phyloP scores from a whole-genome alignment of 2,113 vertebrate genomes.

The Bungarus multicinctus region DNA sequence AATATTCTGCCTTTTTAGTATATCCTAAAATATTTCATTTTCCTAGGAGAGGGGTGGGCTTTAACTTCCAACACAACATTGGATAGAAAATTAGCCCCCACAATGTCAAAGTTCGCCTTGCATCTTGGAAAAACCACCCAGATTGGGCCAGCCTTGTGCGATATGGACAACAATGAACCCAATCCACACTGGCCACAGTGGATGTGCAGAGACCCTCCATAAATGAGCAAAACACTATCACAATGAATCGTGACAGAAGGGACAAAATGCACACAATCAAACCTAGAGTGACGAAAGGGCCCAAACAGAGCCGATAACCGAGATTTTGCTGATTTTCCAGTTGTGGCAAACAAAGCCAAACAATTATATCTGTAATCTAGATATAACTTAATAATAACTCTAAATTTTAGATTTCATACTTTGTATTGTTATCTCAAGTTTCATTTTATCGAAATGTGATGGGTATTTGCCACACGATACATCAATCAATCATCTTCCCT shows the following conservation, averaged over 20 bases:
- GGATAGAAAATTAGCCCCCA: no score
- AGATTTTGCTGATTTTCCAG: neutral
- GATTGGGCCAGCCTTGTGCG: no score
- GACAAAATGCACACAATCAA: neutral
- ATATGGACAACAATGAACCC: neutral
- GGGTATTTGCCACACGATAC: neutral
- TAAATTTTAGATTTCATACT: neutral
- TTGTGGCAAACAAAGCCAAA: neutral
- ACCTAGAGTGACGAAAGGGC: fast-evolving
- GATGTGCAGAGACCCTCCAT: neutral
- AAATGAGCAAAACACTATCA: neutral
- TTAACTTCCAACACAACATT: no score
- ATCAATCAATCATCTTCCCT: neutral
- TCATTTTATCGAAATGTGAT: neutral
- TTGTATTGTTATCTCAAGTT: neutral
- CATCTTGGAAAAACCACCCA: no score
- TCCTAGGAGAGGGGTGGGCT: no score
- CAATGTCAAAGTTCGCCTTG: no score
- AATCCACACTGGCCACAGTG: neutral
- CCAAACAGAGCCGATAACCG: neutral
- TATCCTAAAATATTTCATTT: no score
- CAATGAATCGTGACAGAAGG: neutral
- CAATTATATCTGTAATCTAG: neutral
- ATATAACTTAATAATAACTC: neutral
- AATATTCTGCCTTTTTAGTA: no score